Base-by-base conservation (phyloP, 2,113 vertebrate genomes). In the Gallinago jamesoni region DNA sequence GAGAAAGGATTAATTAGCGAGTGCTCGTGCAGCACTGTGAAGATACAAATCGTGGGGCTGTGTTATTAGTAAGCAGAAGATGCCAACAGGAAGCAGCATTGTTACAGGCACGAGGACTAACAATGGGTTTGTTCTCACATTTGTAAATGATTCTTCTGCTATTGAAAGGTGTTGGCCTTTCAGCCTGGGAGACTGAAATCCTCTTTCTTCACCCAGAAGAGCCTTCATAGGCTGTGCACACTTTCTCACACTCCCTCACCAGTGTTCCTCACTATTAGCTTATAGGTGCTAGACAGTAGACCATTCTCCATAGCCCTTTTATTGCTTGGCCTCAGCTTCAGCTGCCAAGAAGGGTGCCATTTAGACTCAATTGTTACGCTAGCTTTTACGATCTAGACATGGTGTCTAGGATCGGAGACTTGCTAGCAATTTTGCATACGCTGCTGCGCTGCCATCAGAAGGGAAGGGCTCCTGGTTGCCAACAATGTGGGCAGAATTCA, bases 321-420 rank as follows among this genome's bases (percentile, higher is more conserved):
- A 93, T 91, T 94, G 69, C 95, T 89, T 78, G 72, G 93, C 86
- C 80, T 92, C 56, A 93, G 80, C 66, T 85, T 96, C 86, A 93
- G 78, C 79, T 96, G 94, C 95, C 95, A 96, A 93, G 90, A 96
- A 87, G 91, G 89, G 60, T 90, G 90, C 90, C 92, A 95, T 96
- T 96, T 95, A 96, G 91, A 91, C 83, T 91, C 77, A 79, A 96
- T 94, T 95, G 92, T 96, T 95, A 96, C 3, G 43, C 90, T 93
- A 91, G 92, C 90, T 96, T 95, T 97, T 96, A 94, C 3, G 74
- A 97, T 95, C 96, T 91, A 95, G 90, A 95, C 96, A 94, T 79
- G 89, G 89, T 94, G 92, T 95, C 95, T 96, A 94, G 96, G 95
- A 95, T 95, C 4, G 30, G 95, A 96, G 95, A 93, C 92, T 94